Evolutionary conservation across 2,888 invertebrate genomes (phyloP), one percentile per base, ranked within the genome.

Genomic region (Lomographa bimaculata): DNA sequence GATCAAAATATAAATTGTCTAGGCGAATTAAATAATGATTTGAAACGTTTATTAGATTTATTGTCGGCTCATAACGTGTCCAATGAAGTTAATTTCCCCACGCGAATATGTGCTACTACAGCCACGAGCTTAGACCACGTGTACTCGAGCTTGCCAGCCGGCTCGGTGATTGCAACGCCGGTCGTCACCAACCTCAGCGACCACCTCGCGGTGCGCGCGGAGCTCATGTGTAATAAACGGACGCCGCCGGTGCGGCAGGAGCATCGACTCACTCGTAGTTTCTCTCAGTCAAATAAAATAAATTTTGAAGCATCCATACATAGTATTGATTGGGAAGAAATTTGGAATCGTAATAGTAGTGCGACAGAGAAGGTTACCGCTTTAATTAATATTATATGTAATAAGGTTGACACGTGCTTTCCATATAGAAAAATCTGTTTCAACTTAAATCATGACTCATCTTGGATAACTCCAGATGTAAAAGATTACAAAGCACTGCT

Each of bases 51-150:
- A 5, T 16, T 3, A 1, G 32, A 39, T 9, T 6, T 32, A 11
- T n/a, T 38, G 8, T 14, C 20, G 5, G 11, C 20, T 11, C 26
- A 2, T n/a, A n/a, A n/a, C n/a, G n/a, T n/a, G n/a, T n/a, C n/a
- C n/a, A n/a, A n/a, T n/a, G n/a, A n/a, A n/a, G 33, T 39, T 7
- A 27, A 38, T 11, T 38, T 38, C 7, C 19, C 24, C 4, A 38
- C 38, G 6, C 24, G 29, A 2, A 11, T 14, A 1, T 20, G 14
- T 1, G 17, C 5, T 5, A 12, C 34, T 1, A 39, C 21, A n/a
- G n/a, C n/a, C n/a, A n/a, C n/a, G n/a, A n/a, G n/a, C n/a, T n/a
- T n/a, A n/a, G n/a, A n/a, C n/a, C 32, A 39, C 8, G 6, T 33
- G 1, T 39, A 39, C 16, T 14, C 21, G 1, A 39, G 33, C 17